Evolutionary conservation across 2,113 vertebrate genomes (phyloP), one percentile per base, ranked within the genome.

Genomic region (Nyctereutes procyonoides): DNA sequence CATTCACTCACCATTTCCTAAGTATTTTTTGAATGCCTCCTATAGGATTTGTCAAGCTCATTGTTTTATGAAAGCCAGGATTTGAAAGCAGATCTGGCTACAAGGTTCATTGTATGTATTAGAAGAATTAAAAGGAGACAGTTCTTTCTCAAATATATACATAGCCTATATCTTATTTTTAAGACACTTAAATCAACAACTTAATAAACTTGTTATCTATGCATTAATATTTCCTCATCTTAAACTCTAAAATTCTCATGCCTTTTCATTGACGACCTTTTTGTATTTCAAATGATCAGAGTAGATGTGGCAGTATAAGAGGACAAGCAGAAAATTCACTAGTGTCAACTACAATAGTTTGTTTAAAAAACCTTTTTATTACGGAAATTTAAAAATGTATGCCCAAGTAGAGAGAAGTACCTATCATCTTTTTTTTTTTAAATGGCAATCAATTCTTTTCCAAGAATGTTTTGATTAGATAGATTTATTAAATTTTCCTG

Each of bases 61-160:
- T 38, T 94, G 24, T 74, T 32, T 87, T 35, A 71, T 26, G 74
- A 90, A 56, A 76, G 17, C 5, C 11, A 79, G 28, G 14, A 79
- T 86, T 55, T 79, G 16, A 93, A 97, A 95, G 71, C 51, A 92
- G 43, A 92, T 30, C 19, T 51, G 26, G 35, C 30, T 90, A 90
- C 26, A 71, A 92, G 95, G 6, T n/a, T 77, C 14, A 93, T 0
- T 92, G 53, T 35, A 56, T n/a, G 15, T 79, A 76, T 38, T 26
- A 74, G 60, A 96, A 93, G 69, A 87, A 91, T 85, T 74, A 89
- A 74, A 89, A 95, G 8, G 35, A 93, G 30, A 84, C 56, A 76
- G 88, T 84, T 88, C 13, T 62, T 26, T 58, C 35, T 80, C 51
- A 91, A 95, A 81, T 51, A 85, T 30, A 79, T 7, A 43, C 16